Base-by-base conservation (phyloP, 2,888 invertebrate species). In the Hemistola chrysoprasaria region DNA sequence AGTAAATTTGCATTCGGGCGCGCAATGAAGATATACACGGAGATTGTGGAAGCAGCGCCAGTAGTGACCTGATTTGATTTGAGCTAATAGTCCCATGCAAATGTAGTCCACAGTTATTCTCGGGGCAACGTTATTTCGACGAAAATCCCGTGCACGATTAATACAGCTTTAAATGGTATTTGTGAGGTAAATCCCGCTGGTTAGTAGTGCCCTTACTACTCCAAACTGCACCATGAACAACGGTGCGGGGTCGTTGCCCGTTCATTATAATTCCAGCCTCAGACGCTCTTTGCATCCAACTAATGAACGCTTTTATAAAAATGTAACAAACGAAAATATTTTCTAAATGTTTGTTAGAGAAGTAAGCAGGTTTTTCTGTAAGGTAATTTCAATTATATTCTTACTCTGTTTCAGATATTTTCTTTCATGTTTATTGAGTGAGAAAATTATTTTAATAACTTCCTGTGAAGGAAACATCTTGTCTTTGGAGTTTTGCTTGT, bases 1-100 rank as follows among this genome's bases (percentile, higher is more conserved):
- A 22, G 40, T 47, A 47, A 49, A 59, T 62, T 53, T 46, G 46
- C 47, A 53, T 50, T 40, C 38, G 21, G 32, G 30, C 29, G 40
- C 22, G 39, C 43, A 41, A 41, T 45, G 25, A 23, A 44, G 46
- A 42, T 36, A 36, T 32, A 42, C 36, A 28, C 38, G 23, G 30
- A 38, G 40, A 40, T 44, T 37, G 45, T 37, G 26, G 26, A 28
- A 39, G 16, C 20, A 47, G 6, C 29, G 16, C 16, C 4, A 34
- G 11, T 34, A 29, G 27, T 11, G 16, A 2, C 3, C 11, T 7
- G 38, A 22, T 22, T 33, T 30, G 9, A 27, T 36, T 40, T 26
- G 27, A 29, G n/a, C 16, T 16, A 16, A 16, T 16, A 16, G 2
- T 16, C 4, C 16, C 16, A 16, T 16, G 4, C 16, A 4, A 16